phyloP scores from a whole-genome alignment of 1,140 invertebrate species.

The Amyelois transitella region DNA sequence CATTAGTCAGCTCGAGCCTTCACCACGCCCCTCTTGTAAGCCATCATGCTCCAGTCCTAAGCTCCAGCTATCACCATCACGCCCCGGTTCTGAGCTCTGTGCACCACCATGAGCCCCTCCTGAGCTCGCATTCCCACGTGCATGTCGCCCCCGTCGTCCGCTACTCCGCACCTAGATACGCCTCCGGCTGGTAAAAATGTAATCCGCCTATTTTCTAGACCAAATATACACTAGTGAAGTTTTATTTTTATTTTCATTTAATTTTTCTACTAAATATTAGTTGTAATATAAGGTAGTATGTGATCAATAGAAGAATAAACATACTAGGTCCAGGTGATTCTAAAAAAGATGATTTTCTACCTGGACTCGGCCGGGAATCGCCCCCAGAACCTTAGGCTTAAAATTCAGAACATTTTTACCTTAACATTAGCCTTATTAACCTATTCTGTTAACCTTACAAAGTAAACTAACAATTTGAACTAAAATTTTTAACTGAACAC shows the following conservation, averaged over 20 bases:
- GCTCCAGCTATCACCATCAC: not conserved
- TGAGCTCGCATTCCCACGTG: not conserved
- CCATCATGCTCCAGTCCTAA: not conserved
- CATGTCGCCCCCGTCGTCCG: not conserved
- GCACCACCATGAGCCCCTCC: not conserved
- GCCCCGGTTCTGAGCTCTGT: not conserved
- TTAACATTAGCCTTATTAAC: too few species aligned
- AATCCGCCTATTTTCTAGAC: not conserved
- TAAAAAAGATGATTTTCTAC: too few species aligned
- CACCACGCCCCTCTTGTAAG: slow-evolving; percentile 1
- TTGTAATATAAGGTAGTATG: too few species aligned
- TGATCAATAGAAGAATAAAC: too few species aligned
- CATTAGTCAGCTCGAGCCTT: not conserved
- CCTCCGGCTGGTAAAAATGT: slow-evolving; percentile 9
- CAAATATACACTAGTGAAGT: not conserved
- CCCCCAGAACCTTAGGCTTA: too few species aligned
- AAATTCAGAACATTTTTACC: too few species aligned
- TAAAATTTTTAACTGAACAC: too few species aligned
- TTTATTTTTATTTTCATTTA: not conserved
- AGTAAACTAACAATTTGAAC: too few species aligned
- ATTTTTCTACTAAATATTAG: too few species aligned
- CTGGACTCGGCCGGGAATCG: too few species aligned
- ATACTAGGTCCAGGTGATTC: too few species aligned
- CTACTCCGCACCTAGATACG: slow-evolving; percentile 6
- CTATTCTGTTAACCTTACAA: too few species aligned